Conservation (phyloP, 2,797 vertebrate species). For the Orestias chungarensis region DNA sequence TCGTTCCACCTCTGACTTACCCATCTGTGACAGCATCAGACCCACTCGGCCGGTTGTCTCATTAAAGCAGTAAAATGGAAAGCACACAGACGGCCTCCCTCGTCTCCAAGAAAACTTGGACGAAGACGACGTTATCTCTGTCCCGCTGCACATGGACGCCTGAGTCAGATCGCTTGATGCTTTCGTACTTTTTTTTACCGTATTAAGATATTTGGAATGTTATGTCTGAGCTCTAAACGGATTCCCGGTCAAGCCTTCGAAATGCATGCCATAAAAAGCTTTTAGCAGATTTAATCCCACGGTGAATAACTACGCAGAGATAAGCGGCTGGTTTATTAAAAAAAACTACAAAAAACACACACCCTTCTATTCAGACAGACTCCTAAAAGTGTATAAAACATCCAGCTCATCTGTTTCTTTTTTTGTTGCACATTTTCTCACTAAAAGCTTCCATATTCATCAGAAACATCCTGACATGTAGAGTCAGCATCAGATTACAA, state of each 20-base stretch:
- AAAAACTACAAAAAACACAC: background rate
- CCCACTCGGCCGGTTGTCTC: background rate
- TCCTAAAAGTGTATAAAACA: background rate
- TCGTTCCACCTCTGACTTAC: background rate
- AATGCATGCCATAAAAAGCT: background rate
- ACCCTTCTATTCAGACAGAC: background rate
- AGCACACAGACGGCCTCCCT: slow-evolving; percentile 22
- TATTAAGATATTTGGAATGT: background rate
- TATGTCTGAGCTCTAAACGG: background rate
- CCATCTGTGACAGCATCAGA: slow-evolving; percentile 30
- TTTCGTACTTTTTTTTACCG: background rate
- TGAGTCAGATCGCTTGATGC: background rate
- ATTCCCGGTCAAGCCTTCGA: background rate
- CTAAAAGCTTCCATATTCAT: background rate
- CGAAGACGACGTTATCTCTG: background rate
- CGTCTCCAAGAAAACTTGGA: slow-evolving; percentile 1
- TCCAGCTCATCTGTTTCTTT: background rate
- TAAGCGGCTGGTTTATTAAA: background rate
- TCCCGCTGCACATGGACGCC: background rate
- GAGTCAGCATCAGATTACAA: background rate
- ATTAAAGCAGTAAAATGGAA: background rate
- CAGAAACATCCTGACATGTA: background rate
- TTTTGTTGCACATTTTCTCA: background rate
- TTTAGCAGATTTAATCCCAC: background rate
- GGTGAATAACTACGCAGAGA: background rate